These are phyloP conservation scores for Rhabdophis nuchalis DNA, from an alignment of 2,797 vertebrate genomes.

Conservation along the genomic window DNA sequence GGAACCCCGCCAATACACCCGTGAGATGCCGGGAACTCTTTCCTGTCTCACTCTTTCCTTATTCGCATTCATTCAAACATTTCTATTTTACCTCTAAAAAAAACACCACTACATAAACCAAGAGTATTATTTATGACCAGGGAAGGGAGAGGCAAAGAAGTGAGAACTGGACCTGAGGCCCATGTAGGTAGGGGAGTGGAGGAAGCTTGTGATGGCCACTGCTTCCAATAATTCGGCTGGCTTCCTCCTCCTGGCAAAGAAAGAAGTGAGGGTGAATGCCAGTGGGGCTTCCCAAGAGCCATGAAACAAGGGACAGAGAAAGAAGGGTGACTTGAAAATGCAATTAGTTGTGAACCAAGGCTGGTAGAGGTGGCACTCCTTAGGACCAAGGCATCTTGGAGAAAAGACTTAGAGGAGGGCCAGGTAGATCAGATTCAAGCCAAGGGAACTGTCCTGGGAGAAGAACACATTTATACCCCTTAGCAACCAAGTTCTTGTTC, in stretches of 20 bases:
- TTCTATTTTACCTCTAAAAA: not conserved
- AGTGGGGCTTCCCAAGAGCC: not conserved
- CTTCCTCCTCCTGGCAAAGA: not conserved
- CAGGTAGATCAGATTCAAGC: not conserved
- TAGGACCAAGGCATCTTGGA: slow-evolving; percentile 42
- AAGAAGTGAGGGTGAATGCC: not conserved
- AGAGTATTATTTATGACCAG: not conserved
- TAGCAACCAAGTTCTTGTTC: slow-evolving; percentile 7
- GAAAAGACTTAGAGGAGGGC: not conserved
- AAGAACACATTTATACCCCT: not conserved
- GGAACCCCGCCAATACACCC: not conserved
- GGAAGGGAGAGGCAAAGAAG: not conserved
- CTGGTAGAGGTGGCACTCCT: slow-evolving; percentile 69
- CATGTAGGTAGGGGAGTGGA: not conserved
- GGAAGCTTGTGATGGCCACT: not conserved
- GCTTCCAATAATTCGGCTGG: not conserved
- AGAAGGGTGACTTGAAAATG: slow-evolving; percentile 59
- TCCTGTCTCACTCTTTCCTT: not conserved
- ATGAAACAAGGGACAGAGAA: not conserved
- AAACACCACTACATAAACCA: not conserved
- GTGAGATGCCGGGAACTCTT: not conserved
- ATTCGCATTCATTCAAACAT: not conserved
- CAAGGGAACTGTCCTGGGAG: not conserved
- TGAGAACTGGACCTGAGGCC: not conserved
- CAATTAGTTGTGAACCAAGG: slow-evolving; percentile 77